Percentiles rank a stretch among this genome's conserved stretches.
Conservation (phyloP, 2,797 vertebrate species). For the Platalea minor region DNA sequence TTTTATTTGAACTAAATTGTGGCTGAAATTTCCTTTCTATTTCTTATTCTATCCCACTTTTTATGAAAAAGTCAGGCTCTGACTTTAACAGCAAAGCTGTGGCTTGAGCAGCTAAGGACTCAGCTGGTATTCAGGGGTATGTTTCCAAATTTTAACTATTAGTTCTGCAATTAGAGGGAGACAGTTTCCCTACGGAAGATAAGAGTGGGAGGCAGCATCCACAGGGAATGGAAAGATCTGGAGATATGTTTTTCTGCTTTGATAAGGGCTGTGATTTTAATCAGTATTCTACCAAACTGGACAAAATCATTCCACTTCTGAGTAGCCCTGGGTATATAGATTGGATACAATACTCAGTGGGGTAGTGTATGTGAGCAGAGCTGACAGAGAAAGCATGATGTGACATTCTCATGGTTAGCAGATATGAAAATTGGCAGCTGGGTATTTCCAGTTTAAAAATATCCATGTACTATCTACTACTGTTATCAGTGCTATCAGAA, state of each 20-base stretch:
- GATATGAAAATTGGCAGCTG: neutral
- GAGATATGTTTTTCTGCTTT: neutral
- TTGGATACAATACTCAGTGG: neutral
- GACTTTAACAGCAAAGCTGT: neutral
- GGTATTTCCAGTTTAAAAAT: neutral
- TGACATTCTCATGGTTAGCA: neutral
- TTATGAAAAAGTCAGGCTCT: neutral
- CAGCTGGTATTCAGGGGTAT: neutral
- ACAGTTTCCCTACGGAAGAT: neutral
- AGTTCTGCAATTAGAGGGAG: constrained; percentile 7
- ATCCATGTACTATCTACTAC: neutral
- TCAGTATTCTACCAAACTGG: neutral
- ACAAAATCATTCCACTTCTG: neutral
- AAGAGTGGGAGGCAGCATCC: neutral
- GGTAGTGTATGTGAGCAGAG: neutral
- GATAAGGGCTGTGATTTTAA: constrained; percentile 22
- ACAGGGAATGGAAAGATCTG: neutral
- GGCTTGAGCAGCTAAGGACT: neutral
- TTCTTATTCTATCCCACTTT: neutral
- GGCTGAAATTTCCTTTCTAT: neutral
- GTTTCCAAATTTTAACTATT: constrained; percentile 18
- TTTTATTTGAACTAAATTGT: constrained; percentile 29
- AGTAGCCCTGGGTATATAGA: neutral
- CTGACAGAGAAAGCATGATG: neutral
- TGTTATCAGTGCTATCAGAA: neutral